Evolutionary conservation across 2,113 vertebrate genomes (phyloP).

Genomic region (Sphyrna mokarran): DNA sequence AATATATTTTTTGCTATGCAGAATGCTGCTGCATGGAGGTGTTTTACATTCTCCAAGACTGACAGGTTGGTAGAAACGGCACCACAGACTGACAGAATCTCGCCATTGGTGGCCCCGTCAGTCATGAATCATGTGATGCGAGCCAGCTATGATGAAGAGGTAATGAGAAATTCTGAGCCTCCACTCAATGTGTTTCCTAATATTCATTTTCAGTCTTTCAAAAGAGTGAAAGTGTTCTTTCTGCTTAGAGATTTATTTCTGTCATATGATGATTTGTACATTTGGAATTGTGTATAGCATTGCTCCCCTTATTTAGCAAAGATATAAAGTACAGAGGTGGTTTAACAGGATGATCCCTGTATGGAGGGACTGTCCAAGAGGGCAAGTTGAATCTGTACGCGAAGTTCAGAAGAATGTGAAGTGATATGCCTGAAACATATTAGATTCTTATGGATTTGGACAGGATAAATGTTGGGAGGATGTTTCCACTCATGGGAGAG

Average conservation of each 20-base stretch:
- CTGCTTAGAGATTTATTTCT: background rate
- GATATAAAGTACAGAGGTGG: no score
- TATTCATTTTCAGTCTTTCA: background rate
- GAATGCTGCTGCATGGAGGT: constrained; percentile 81
- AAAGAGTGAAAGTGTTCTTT: background rate
- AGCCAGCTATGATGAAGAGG: constrained; percentile 71
- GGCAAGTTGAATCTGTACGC: no score
- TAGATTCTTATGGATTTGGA: no score
- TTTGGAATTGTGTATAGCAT: background rate
- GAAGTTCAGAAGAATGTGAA: no score
- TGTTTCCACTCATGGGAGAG: no score
- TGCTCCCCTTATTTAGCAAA: no score
- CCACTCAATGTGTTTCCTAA: background rate
- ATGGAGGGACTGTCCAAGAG: no score
- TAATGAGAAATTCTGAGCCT: constrained; percentile 47
- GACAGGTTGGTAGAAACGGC: constrained; percentile 46
- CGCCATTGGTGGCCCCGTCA: constrained; percentile 61
- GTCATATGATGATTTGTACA: background rate
- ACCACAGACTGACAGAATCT: constrained; percentile 50
- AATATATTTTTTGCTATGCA: constrained; percentile 45
- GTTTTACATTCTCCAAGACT: constrained; percentile 83
- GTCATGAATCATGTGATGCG: constrained; percentile 85
- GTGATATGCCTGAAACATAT: no score
- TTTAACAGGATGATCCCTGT: no score
- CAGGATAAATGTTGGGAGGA: no score